Base-by-base conservation (phyloP, 1,140 invertebrate species). In the Acromyrmex heyeri region DNA sequence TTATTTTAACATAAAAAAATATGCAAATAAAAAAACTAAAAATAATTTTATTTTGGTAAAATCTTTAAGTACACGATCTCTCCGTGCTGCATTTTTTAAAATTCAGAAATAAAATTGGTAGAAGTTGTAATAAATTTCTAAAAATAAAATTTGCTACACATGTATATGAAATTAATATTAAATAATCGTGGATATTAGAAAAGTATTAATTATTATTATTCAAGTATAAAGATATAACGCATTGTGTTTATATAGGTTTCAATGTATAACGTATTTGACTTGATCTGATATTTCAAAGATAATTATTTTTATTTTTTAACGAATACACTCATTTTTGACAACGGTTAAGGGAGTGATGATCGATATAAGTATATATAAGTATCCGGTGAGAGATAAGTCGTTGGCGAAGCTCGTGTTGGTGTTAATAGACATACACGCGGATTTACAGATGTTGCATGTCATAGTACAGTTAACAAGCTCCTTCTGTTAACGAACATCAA, bases 381-480 rank as follows among this genome's bases (percentile, higher is more conserved):
- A 16, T 27, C 24, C 38, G 21, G 27, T 67, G 24, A 18, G 79
- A 44, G 38, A 61, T 61, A 73, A 83, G 69, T 34, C 55, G 24
- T 27, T 50, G 53, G 14, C 38, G n/a, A 73, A 34, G 38, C 55
- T 55, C 24, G 24, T 75, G 55, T 73, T 53, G 38, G 18, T 82
- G 55, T 73, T 83, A 83, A 83, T 73, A 57, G 38, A 73, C 38
- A 44, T 62, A 61, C 30, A 34, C 65, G 48, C 24, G 44, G 27
- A 73, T 73, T 61, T 73, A 83, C 38, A 83, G 24, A 44, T 86
- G 83, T 79, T 81, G 50, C 83, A 59, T 10, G 50, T 77, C 82
- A 50, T 65, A 73, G 78, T 72, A 86, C 86, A 88, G 77, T 91
- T 91, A 92, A 91, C 91, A 87, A 91, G 85, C 91, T 88, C 89